These are phyloP conservation scores for Chironomus tentans DNA, from an alignment of 2,888 invertebrate genomes.

Conservation along the genomic window DNA sequence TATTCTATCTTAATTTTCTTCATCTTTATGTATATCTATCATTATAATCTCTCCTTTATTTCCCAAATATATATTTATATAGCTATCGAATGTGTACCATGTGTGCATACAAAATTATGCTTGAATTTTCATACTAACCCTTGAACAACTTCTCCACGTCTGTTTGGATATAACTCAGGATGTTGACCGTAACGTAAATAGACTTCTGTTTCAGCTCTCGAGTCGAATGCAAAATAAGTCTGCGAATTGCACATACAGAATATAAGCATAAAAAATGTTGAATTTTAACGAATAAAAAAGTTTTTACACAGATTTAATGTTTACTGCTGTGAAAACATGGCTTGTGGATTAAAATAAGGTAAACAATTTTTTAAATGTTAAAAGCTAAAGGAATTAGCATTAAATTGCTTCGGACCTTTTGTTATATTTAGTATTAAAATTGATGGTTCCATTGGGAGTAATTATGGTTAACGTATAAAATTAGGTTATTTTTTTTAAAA, in stretches of 20 bases:
- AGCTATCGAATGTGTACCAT: too few species aligned
- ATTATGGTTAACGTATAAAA: neutral
- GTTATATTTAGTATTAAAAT: neutral
- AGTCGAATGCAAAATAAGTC: slow-evolving; percentile 72
- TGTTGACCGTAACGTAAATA: slow-evolving; percentile 87
- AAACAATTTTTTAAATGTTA: too few species aligned
- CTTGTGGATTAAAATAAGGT: too few species aligned
- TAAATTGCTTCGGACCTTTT: too few species aligned
- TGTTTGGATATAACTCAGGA: slow-evolving; percentile 83
- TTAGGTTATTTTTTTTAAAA: neutral
- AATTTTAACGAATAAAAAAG: too few species aligned
- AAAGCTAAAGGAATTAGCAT: too few species aligned
- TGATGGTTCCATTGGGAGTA: neutral
- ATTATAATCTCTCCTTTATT: too few species aligned
- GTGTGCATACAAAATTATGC: too few species aligned
- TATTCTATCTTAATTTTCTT: too few species aligned
- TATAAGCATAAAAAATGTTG: neutral
- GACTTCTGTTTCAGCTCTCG: slow-evolving; percentile 83
- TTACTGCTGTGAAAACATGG: too few species aligned
- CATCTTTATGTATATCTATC: too few species aligned
- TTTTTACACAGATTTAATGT: too few species aligned
- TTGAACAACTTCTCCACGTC: slow-evolving; percentile 78
- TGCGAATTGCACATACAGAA: slow-evolving; percentile 36
- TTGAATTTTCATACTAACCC: slow-evolving; percentile 47
- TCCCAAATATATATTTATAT: neutral